Conservation (phyloP, 2,113 vertebrate genomes). For the Etheostoma cragini region DNA sequence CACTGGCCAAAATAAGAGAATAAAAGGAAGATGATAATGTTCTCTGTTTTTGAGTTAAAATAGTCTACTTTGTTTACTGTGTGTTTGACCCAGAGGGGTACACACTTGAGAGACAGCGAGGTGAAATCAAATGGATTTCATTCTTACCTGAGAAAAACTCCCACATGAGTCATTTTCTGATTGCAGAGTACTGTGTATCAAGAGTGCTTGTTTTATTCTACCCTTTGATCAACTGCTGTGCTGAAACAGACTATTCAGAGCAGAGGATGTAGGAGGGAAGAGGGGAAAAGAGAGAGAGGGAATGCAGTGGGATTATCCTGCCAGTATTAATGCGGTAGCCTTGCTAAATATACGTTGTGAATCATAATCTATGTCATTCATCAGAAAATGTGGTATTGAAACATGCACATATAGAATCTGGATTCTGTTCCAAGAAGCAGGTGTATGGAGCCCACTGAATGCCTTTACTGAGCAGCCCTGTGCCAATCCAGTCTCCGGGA, state of each 20-base stretch:
- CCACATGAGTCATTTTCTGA: slow-evolving; percentile 63
- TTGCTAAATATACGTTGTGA: slow-evolving; percentile 16
- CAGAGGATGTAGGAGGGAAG: not conserved
- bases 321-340: slow-evolving; percentile 10
- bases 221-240: slow-evolving; percentile 63
- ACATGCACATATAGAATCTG: not conserved
- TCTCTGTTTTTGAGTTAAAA: slow-evolving; percentile 65
- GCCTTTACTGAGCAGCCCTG: not conserved
- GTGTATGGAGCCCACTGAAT: not conserved
- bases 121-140: slow-evolving; percentile 59
- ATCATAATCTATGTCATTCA: slow-evolving; percentile 10
- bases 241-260: slow-evolving; percentile 29
- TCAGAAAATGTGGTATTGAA: not conserved
- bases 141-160: slow-evolving; percentile 52
- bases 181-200: slow-evolving; percentile 54
- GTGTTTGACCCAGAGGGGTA: slow-evolving; percentile 58
- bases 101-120: slow-evolving; percentile 30
- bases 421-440: slow-evolving; percentile 15
- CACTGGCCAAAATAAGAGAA: not conserved
- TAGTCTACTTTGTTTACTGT: slow-evolving; percentile 58
- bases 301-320: slow-evolving; percentile 20
- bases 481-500: not conserved
- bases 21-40: slow-evolving; percentile 45
- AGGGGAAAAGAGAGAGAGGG: not conserved
- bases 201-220: slow-evolving; percentile 51